Percentiles rank a stretch among this genome's conserved stretches.
Evolutionary conservation across 2,797 vertebrate genomes (phyloP).

Genomic region (Kryptopterus vitreolus): DNA sequence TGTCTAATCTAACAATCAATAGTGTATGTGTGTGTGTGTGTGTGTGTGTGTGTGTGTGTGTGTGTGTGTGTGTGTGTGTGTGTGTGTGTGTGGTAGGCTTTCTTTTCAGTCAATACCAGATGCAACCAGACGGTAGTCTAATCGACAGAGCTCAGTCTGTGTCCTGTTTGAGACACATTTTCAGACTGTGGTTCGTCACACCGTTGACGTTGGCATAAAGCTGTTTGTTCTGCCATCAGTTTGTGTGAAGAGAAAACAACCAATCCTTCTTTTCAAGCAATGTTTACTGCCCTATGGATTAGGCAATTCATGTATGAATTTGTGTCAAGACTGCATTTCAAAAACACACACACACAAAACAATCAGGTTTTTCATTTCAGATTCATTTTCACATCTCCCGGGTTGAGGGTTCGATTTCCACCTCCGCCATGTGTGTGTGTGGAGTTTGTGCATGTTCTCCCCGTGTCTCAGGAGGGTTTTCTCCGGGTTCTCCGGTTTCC

Average conservation of each 20-base stretch:
- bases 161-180: slow-evolving; percentile 10
- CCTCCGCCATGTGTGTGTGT: no score
- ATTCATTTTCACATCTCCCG: no score
- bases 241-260: background rate
- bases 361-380: background rate
- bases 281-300: no score
- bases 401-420: no score
- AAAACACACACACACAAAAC: background rate
- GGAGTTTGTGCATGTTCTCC: no score
- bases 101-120: slow-evolving; percentile 22
- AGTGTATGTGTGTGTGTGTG: slow-evolving; percentile 7
- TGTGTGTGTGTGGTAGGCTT: slow-evolving; percentile 1
- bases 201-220: slow-evolving; percentile 13
- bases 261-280: background rate
- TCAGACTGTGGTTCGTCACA: slow-evolving; percentile 18
- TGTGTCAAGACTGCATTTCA: background rate
- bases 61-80: slow-evolving; percentile 9
- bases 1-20: slow-evolving; percentile 43
- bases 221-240: background rate
- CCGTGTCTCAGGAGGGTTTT: no score
- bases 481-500: no score
- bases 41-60: slow-evolving; percentile 24
- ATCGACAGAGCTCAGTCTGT: slow-evolving; percentile 27
- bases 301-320: background rate
- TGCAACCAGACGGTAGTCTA: slow-evolving; percentile 31